Evolutionary conservation across 2,888 invertebrate species (phyloP).

Genomic region (Xanthostigma xanthostigma): DNA sequence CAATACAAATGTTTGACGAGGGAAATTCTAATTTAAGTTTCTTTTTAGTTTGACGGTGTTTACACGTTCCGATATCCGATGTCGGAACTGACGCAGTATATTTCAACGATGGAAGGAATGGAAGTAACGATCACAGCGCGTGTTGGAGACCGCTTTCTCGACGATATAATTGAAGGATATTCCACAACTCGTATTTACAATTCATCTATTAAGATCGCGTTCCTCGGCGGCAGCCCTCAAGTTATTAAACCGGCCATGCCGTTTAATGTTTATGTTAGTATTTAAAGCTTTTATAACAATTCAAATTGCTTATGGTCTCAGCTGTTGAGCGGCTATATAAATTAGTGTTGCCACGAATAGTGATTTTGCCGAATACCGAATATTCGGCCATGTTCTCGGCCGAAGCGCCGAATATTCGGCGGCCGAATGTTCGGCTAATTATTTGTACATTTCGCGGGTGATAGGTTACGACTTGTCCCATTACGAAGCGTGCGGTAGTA

Average conservation of each 20-base stretch:
- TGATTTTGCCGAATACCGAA: too few species aligned
- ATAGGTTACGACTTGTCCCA: too few species aligned
- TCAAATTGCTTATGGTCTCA: background rate
- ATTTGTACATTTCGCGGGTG: too few species aligned
- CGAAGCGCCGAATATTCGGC: too few species aligned
- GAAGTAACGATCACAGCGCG: constrained; percentile 74
- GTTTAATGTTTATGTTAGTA: constrained; percentile 64
- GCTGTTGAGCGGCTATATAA: background rate
- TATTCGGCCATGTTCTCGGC: too few species aligned
- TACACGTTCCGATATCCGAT: constrained; percentile 79
- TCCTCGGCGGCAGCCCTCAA: constrained; percentile 82
- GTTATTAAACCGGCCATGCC: constrained; percentile 94
- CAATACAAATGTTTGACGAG: background rate
- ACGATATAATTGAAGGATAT: constrained; percentile 74
- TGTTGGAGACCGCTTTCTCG: constrained; percentile 74
- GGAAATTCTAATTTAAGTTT: background rate
- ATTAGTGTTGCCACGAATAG: too few species aligned
- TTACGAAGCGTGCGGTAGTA: too few species aligned
- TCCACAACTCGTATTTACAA: constrained; percentile 78
- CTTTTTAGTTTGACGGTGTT: constrained; percentile 67
- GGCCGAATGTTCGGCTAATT: too few species aligned
- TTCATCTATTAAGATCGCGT: constrained; percentile 66
- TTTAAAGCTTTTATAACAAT: constrained; percentile 14
- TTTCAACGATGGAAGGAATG: constrained; percentile 55
- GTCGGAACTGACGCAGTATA: constrained; percentile 52